Evolutionary conservation across 2,797 vertebrate genomes (phyloP), one percentile per base, ranked within the genome.

Genomic region (Delichon dasypus): DNA sequence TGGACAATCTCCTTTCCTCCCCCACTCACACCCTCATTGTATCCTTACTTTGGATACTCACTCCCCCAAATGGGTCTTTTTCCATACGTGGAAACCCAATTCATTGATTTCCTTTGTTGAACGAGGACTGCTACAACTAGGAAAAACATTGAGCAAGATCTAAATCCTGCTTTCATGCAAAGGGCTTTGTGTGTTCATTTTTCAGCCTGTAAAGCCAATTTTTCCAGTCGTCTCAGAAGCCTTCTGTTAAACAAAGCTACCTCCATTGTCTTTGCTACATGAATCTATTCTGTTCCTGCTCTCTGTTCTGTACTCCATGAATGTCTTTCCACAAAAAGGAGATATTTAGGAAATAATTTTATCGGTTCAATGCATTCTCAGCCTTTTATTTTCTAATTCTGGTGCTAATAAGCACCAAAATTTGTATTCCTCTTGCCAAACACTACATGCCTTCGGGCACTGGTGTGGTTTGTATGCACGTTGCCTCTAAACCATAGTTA

Each of bases 371-470:
- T 90, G 55, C 13, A 90, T 66, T 73, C 60, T 62, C 45, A 64
- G 32, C 7, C 34, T 82, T 93, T 93, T 76, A 76, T 88, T 91
- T 48, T 73, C 68, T 89, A 91, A 82, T 91, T 94, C 65, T 91
- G 80, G 61, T 90, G 45, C 73, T 91, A 88, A 90, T 76, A 92
- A 88, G 67, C 48, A 93, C 62, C 44, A 50, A 84, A 61, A 94
- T 88, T 88, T 94, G 83, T 88, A 87, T 67, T 61, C 40, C 20
- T 91, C n/a, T 71, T 89, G 58, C 71, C 80, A 90, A 85, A 54
- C 23, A 29, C 18, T 53, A 60, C 60, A 25, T 66, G 53, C 71
- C 83, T 94, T 90, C 76, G 88, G 91, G 90, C 22, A 0, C 64
- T 93, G 48, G n/a, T 82, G 16, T 73, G 67, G 64, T 93, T 95